Conservation (phyloP, 2,113 vertebrate genomes). For the Propithecus coquereli region DNA sequence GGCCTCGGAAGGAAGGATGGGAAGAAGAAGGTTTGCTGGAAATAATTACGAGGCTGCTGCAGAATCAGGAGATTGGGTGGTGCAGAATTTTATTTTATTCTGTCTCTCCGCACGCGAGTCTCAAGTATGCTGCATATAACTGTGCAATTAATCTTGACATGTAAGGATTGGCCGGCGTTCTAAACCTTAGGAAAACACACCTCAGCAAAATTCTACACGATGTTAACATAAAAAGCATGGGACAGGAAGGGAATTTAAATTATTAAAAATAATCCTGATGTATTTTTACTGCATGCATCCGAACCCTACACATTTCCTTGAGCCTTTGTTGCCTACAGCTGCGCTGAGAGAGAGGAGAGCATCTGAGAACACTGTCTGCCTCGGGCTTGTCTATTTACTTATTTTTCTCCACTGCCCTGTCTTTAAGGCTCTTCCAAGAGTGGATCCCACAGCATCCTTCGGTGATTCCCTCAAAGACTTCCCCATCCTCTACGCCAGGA, state of each 20-base stretch:
- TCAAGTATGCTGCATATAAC: not conserved
- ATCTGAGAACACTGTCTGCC: not conserved
- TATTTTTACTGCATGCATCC: not conserved
- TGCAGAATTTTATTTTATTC: not conserved
- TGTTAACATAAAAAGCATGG: not conserved
- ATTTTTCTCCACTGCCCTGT: not conserved
- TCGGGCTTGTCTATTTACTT: rapidly evolving
- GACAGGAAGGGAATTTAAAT: not conserved
- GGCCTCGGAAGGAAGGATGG: not conserved
- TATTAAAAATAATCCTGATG: not conserved
- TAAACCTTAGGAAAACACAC: not conserved
- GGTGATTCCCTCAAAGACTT: not conserved
- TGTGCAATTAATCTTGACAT: not conserved
- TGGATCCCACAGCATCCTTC: not conserved
- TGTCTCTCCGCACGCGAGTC: not conserved
- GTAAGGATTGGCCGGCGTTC: not conserved
- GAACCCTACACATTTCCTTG: rapidly evolving
- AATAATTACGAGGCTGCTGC: not conserved
- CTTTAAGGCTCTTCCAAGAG: not conserved
- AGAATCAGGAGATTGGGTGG: not conserved
- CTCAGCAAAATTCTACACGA: not conserved
- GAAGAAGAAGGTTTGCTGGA: not conserved
- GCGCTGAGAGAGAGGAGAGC: not conserved
- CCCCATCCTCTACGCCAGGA: rapidly evolving
- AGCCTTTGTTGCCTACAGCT: rapidly evolving